Base-by-base conservation (phyloP, 1,140 invertebrate genomes). In the Scaptomyza pallida region DNA sequence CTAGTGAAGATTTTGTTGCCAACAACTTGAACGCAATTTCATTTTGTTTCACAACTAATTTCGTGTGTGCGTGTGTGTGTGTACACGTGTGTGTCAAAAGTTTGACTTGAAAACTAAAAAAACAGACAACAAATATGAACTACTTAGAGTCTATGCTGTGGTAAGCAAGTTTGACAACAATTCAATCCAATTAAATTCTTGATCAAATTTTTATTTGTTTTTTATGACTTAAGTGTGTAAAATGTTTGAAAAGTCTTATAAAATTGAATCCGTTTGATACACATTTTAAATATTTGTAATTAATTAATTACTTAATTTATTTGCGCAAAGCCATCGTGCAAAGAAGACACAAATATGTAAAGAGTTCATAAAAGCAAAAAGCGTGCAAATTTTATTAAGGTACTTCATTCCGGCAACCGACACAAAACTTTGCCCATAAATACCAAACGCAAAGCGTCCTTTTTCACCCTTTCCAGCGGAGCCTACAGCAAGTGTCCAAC, bases 101-200 rank as follows among this genome's bases (percentile, higher is more conserved):
- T 2, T 17, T 40, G 26, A 15, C 16, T 45, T 59, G 51, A 50
- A 16, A 56, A 70, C n/a, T n/a, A 47, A 15, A 47, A 15, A 45
- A 21, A 41, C n/a, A 15, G 15, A 3, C 59, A 15, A 35, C 9
- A 12, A 57, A 70, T 51, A 89, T 89, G 85, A 89, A 89, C 55
- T 89, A 89, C 61, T 62, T 89, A 59, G 85, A 89, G 48, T 75
- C 85, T 13, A 76, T 90, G 64, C 51, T 78, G 33, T 90, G 82
- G 82, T 88, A 88, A 86, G 82, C 12, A 17, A 68, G 40, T 13
- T 43, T 43, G 3, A 41, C n/a, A 54, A 43, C 13, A 41, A 51
- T 2, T 3, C 30, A 54, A 63, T 54, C 9, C 17, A 63, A 63
- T 63, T 54, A 63, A 44, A 44, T 44, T 19, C 43, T 44, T 17